Evolutionary conservation across 2,797 vertebrate species (phyloP), one percentile per base, ranked within the genome.

Genomic region (Gambusia yucatana): DNA sequence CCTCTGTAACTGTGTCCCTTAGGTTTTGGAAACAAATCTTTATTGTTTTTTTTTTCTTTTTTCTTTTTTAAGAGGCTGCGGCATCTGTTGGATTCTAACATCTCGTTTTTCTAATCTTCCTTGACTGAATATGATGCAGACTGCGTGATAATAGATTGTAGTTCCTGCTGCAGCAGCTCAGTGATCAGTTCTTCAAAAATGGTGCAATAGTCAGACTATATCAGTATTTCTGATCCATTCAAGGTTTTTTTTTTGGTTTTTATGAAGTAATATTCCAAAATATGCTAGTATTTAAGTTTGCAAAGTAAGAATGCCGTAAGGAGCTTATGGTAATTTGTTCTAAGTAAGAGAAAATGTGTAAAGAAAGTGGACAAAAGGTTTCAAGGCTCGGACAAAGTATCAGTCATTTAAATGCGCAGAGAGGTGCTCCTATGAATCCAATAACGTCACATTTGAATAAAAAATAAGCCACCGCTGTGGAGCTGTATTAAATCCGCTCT

Each of bases 371-470:
- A 84, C 76, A 76, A 80, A 59, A 83, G 74, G 63, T 79, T 70
- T 77, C 84, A 48, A 22, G 48, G 77, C 50, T 79, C 52, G 39
- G 44, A 80, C 75, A 89, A 77, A 82, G 76, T 83, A 90, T 89
- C 86, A 84, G 78, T 85, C 80, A 85, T 89, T 86, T 81, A 39
- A 87, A 90, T 90, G 88, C 75, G 77, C 33, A 2, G 75, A 77
- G 81, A 82, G 36, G 75, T 77, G 79, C 79, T 88, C 84, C 78
- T 30, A 8, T 83, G 81, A 82, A 88, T 89, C 89, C 87, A 92
- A 85, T 91, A 90, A 87, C 36, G 17, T 77, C 87, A 91, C 75
- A 94, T 94, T 94, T 91, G 78, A 93, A 94, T 95, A 86, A 90
- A 91, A 41, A 94, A 92, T 89, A 86, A 78, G 78, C 79, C 78